These are phyloP conservation scores for Ctenopoma kingsleyae DNA, from an alignment of 2,797 vertebrate species.

Conservation along the genomic window DNA sequence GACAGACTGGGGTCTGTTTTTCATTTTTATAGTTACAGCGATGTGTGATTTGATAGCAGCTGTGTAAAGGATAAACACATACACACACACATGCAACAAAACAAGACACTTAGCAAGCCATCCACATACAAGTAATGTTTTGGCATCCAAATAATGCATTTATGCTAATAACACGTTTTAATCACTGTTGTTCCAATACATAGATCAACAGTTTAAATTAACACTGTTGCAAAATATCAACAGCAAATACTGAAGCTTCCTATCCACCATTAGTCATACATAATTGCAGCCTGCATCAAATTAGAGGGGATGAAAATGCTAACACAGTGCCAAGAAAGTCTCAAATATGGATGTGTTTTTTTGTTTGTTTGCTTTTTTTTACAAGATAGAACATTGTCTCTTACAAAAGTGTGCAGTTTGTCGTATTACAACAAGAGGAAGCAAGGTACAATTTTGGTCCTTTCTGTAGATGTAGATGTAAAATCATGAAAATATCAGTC, in stretches of 20 bases:
- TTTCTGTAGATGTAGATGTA: slow-evolving; percentile 31
- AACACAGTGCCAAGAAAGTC: slow-evolving; percentile 34
- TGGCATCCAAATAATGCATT: slow-evolving; percentile 51
- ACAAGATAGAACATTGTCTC: slow-evolving; percentile 24
- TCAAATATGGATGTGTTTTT: slow-evolving; percentile 31
- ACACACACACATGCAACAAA: background rate
- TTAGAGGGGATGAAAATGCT: slow-evolving; percentile 51
- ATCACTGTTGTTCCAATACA: slow-evolving; percentile 59
- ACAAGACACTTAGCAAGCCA: slow-evolving; percentile 38
- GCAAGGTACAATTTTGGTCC: slow-evolving; percentile 9
- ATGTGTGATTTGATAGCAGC: slow-evolving; percentile 26
- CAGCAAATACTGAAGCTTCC: slow-evolving; percentile 50
- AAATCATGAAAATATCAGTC: slow-evolving; percentile 46
- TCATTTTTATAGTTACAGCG: slow-evolving; percentile 19
- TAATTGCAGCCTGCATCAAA: slow-evolving; percentile 66
- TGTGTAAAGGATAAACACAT: slow-evolving; percentile 1
- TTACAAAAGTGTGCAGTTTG: slow-evolving; percentile 31
- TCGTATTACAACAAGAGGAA: slow-evolving; percentile 41
- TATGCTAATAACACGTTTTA: slow-evolving; percentile 68
- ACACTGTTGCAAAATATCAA: slow-evolving; percentile 55
- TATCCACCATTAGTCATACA: slow-evolving; percentile 60
- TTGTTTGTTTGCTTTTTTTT: slow-evolving; percentile 11
- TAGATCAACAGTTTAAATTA: slow-evolving; percentile 62
- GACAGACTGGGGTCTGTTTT: slow-evolving; percentile 13
- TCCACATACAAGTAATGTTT: slow-evolving; percentile 46